Conservation (phyloP, 2,797 vertebrate species). For the Varecia variegata region DNA sequence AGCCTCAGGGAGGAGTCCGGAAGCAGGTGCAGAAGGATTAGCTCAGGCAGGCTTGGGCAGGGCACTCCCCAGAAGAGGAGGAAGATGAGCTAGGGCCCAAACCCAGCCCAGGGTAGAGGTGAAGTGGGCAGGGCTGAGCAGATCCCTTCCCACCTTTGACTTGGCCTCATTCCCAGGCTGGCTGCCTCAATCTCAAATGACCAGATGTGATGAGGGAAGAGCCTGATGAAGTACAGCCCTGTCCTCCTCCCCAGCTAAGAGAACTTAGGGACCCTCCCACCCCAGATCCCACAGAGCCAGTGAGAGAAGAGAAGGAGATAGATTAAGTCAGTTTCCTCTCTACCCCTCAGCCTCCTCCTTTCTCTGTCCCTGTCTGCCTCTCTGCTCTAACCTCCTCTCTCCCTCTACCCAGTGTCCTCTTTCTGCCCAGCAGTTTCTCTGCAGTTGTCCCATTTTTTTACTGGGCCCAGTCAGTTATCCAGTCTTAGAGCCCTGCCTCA, state of each 20-base stretch:
- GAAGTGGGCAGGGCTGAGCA: neutral
- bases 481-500: neutral
- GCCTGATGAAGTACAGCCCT: neutral
- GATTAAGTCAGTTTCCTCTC: neutral
- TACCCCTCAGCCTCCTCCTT: neutral
- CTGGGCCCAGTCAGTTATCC: neutral
- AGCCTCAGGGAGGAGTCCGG: neutral
- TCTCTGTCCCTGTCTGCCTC: neutral
- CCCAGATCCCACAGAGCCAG: neutral
- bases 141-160: neutral
- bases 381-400: neutral
- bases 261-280: neutral
- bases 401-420: neutral
- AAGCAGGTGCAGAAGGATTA: neutral
- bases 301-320: neutral
- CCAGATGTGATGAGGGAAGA: neutral
- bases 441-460: neutral
- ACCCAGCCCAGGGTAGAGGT: neutral
- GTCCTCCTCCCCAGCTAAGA: neutral
- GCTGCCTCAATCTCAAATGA: neutral
- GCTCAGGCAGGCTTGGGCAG: neutral
- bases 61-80: neutral
- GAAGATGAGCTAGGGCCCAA: neutral
- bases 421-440: neutral
- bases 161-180: neutral